Percentiles rank a stretch among this genome's conserved stretches.
phyloP scores from a whole-genome alignment of 2,113 vertebrate genomes.

The Gambusia affinis region DNA sequence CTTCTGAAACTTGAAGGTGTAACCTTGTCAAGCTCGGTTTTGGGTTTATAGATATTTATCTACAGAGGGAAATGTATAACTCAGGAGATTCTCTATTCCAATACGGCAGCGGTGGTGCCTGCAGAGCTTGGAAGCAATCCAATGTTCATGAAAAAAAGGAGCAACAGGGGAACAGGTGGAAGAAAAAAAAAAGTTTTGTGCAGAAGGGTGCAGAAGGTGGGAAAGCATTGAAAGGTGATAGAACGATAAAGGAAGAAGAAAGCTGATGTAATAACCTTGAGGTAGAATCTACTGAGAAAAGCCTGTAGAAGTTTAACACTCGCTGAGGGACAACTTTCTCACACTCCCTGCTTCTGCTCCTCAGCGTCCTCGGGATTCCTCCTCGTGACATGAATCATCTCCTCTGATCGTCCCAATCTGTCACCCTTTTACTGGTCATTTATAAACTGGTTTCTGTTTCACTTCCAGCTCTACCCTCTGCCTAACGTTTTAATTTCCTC shows the following conservation, averaged over 20 bases:
- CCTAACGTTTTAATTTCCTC: background rate
- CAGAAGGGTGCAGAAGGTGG: too few species aligned
- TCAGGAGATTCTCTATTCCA: too few species aligned
- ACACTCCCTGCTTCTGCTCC: slow-evolving; percentile 6
- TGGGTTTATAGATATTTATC: too few species aligned
- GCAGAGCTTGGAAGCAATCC: too few species aligned
- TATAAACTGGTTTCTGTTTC: background rate
- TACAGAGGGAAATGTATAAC: too few species aligned
- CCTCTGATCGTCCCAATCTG: background rate
- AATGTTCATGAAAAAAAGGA: too few species aligned
- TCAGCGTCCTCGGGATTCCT: slow-evolving; percentile 3
- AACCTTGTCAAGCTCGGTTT: too few species aligned
- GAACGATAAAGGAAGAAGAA: background rate
- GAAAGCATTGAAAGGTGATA: too few species aligned
- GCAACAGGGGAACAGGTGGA: too few species aligned
- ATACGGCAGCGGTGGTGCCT: too few species aligned
- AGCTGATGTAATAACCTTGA: slow-evolving; percentile 30
- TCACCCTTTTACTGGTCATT: background rate
- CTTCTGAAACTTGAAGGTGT: too few species aligned
- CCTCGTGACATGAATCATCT: background rate
- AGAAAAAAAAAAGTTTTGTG: too few species aligned
- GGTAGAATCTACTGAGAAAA: slow-evolving; percentile 14
- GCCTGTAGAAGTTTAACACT: background rate
- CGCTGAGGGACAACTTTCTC: slow-evolving; percentile 5
- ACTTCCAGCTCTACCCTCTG: background rate